phyloP scores from a whole-genome alignment of 2,888 invertebrate genomes.

The Leptopilina myrica region DNA sequence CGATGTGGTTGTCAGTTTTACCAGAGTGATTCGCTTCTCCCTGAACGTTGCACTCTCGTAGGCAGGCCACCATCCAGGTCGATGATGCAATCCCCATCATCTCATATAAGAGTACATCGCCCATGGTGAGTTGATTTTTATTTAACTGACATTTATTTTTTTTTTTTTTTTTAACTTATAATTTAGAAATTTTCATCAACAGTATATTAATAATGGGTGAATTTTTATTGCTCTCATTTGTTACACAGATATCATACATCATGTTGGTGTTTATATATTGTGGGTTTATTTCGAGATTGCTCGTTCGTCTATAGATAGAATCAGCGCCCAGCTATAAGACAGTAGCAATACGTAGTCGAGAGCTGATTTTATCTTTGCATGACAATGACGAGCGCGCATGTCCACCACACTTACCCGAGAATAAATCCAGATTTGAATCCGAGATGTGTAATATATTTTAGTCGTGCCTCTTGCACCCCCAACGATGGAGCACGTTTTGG shows the following conservation, averaged over 20 bases:
- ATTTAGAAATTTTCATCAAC: too few species aligned
- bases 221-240: conserved; percentile 15
- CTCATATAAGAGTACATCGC: conserved; percentile 53
- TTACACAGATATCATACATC: conserved; percentile 51
- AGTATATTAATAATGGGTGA: neutral
- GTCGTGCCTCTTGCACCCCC: conserved; percentile 5
- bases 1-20: conserved; percentile 92
- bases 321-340: conserved; percentile 53
- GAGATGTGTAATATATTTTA: conserved; percentile 5
- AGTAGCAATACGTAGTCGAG: conserved; percentile 41
- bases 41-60: conserved; percentile 85
- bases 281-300: conserved; percentile 75
- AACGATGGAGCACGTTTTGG: neutral
- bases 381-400: conserved; percentile 33
- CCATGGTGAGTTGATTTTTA: conserved; percentile 68
- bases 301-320: conserved; percentile 75
- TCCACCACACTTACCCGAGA: neutral
- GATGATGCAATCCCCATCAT: conserved; percentile 72
- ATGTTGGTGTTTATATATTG: conserved; percentile 43
- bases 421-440: neutral
- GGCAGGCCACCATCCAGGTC: conserved; percentile 82
- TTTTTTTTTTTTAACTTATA: too few species aligned
- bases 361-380: conserved; percentile 46
- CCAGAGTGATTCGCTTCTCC: conserved; percentile 87
- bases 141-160: too few species aligned